These are phyloP conservation scores for Leuciscus waleckii DNA, from an alignment of 2,797 vertebrate genomes.

Conservation along the genomic window DNA sequence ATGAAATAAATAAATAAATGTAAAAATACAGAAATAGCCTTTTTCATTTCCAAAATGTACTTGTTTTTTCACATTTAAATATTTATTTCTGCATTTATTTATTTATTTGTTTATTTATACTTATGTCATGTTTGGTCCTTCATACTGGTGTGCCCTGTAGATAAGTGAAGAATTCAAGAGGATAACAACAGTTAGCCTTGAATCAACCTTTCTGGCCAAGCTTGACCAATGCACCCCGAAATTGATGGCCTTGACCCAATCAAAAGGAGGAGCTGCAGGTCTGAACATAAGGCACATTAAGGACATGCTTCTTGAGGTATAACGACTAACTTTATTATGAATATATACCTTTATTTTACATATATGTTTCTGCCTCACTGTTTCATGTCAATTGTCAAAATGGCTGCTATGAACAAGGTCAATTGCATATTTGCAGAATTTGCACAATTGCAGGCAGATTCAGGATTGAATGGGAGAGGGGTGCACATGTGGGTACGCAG, in stretches of 20 bases:
- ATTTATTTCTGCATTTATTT: not conserved
- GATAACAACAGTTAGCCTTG: slow-evolving; percentile 49
- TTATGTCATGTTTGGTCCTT: not conserved
- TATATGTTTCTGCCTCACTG: not conserved
- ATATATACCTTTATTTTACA: not conserved
- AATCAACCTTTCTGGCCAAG: slow-evolving; percentile 53
- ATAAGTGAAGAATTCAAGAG: slow-evolving; percentile 54
- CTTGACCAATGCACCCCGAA: slow-evolving; percentile 45
- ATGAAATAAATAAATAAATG: not conserved
- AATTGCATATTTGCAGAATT: not conserved
- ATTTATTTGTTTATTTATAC: not conserved
- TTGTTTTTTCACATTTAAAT: not conserved
- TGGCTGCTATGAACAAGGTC: not conserved
- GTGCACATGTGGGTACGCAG: too few relatives aligned
- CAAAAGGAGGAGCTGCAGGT: slow-evolving; percentile 44
- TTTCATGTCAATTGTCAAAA: slow-evolving; percentile 2
- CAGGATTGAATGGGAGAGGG: too few relatives aligned
- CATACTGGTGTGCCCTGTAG: slow-evolving; percentile 29
- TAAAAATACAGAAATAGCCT: not conserved
- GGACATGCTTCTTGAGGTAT: not conserved
- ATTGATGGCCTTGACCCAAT: slow-evolving; percentile 20
- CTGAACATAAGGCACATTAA: slow-evolving; percentile 35
- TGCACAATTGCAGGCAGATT: too few relatives aligned
- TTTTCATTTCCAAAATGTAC: too few relatives aligned
- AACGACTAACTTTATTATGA: slow-evolving; percentile 4